Conservation (phyloP, 2,888 invertebrate genomes). For the Erebia palarica region DNA sequence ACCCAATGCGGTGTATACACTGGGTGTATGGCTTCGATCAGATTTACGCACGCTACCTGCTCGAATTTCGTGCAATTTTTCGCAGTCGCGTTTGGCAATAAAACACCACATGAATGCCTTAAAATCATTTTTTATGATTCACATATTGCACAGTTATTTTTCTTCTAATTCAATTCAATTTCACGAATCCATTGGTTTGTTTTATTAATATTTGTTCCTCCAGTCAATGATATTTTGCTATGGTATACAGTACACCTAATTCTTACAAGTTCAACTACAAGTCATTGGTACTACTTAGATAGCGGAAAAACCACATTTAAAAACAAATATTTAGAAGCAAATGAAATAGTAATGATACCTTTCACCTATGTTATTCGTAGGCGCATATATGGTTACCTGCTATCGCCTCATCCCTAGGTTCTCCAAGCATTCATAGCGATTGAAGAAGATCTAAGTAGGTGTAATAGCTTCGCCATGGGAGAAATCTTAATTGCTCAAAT, state of each 20-base stretch:
- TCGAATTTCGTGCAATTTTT: conserved; percentile 46
- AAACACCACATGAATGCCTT: conserved; percentile 17
- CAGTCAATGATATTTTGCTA: neutral
- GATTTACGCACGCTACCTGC: conserved; percentile 52
- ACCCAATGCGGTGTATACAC: conserved; percentile 43
- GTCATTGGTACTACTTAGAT: too few species aligned
- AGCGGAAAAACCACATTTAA: too few species aligned
- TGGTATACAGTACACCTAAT: too few species aligned
- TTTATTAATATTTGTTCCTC: neutral
- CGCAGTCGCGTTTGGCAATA: conserved; percentile 39
- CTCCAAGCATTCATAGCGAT: too few species aligned
- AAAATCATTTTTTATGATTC: neutral
- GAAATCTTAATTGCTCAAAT: neutral
- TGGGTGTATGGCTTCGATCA: conserved; percentile 54
- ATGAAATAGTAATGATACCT: too few species aligned
- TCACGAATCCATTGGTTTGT: neutral
- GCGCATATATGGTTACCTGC: too few species aligned
- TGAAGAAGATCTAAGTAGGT: too few species aligned
- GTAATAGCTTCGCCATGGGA: neutral
- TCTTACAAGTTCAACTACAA: too few species aligned
- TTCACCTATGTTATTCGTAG: too few species aligned
- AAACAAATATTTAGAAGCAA: too few species aligned
- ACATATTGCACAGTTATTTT: neutral
- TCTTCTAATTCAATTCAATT: neutral
- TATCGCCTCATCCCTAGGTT: too few species aligned